phyloP scores from a whole-genome alignment of 2,113 vertebrate species.

The Archocentrus centrarchus region DNA sequence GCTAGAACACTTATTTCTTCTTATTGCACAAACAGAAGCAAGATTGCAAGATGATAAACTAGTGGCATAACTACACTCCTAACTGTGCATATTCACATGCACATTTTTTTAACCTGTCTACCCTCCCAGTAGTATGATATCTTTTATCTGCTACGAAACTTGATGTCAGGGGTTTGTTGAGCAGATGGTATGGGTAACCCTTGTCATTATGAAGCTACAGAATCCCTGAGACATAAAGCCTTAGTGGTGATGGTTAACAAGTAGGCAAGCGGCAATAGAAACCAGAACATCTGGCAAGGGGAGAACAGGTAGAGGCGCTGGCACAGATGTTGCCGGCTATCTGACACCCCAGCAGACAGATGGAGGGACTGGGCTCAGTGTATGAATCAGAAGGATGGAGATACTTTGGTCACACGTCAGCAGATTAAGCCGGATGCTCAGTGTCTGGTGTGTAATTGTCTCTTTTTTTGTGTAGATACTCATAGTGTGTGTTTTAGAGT shows the following conservation, averaged over 20 bases:
- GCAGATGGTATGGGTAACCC: slow-evolving; percentile 50
- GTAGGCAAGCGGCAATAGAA: slow-evolving; percentile 24
- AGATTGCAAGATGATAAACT: neutral
- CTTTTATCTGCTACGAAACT: slow-evolving; percentile 17
- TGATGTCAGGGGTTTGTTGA: slow-evolving; percentile 14
- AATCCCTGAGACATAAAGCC: slow-evolving; percentile 36
- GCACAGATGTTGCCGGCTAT: slow-evolving; percentile 10
- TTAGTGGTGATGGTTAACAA: slow-evolving; percentile 36
- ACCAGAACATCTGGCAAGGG: slow-evolving; percentile 49
- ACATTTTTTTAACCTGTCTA: neutral
- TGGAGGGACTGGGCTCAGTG: slow-evolving; percentile 25
- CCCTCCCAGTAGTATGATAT: neutral
- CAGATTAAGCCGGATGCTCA: slow-evolving; percentile 12
- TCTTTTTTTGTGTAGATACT: neutral
- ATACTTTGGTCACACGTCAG: slow-evolving; percentile 20
- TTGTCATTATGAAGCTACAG: slow-evolving; percentile 31
- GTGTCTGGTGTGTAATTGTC: neutral
- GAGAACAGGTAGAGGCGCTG: slow-evolving; percentile 36
- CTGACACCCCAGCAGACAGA: slow-evolving; percentile 30
- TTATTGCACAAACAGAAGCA: neutral
- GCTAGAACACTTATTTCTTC: neutral
- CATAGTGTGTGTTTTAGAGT: neutral
- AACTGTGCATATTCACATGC: neutral
- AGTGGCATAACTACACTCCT: neutral
- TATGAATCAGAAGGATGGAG: neutral